These are phyloP conservation scores for Drosophila affinis DNA, from an alignment of 2,888 invertebrate species.

Conservation along the genomic window DNA sequence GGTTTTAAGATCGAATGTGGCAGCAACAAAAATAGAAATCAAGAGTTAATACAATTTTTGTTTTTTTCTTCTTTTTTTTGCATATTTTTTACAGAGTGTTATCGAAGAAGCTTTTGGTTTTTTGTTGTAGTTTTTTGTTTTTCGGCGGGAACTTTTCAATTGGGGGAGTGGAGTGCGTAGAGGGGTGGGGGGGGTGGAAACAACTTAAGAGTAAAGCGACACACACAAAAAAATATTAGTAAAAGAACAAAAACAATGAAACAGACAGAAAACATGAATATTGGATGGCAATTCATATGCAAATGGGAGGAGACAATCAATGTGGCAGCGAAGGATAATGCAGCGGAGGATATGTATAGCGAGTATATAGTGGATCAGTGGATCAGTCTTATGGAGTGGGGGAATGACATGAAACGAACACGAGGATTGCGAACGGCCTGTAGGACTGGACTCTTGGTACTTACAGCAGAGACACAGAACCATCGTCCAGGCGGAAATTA, in stretches of 20 bases:
- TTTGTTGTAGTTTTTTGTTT: conserved; percentile 12
- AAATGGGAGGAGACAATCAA: conserved; percentile 2
- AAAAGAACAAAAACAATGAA: conserved; percentile 2
- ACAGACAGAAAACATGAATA: conserved; percentile 8
- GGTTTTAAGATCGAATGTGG: conserved; percentile 54
- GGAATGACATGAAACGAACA: conserved; percentile 17
- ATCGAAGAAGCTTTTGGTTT: conserved; percentile 50
- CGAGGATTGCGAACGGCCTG: conserved; percentile 35
- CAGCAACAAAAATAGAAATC: conserved; percentile 62
- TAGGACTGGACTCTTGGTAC: conserved; percentile 74
- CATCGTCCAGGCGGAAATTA: conserved; percentile 59
- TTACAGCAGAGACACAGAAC: conserved; percentile 69
- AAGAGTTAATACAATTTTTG: conserved; percentile 64
- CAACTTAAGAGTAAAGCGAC: conserved; percentile 18
- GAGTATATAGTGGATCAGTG: background rate
- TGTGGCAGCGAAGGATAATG: background rate
- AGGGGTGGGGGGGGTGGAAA: background rate
- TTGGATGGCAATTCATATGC: conserved; percentile 25
- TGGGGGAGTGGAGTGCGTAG: background rate
- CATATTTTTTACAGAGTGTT: conserved; percentile 44
- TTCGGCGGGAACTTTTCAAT: background rate
- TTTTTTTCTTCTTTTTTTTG: conserved; percentile 3
- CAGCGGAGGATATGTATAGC: conserved; percentile 7
- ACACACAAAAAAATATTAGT: conserved; percentile 26
- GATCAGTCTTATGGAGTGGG: conserved; percentile 6